Base-by-base conservation (phyloP, 2,888 invertebrate genomes). In the Drosophila prolongata region DNA sequence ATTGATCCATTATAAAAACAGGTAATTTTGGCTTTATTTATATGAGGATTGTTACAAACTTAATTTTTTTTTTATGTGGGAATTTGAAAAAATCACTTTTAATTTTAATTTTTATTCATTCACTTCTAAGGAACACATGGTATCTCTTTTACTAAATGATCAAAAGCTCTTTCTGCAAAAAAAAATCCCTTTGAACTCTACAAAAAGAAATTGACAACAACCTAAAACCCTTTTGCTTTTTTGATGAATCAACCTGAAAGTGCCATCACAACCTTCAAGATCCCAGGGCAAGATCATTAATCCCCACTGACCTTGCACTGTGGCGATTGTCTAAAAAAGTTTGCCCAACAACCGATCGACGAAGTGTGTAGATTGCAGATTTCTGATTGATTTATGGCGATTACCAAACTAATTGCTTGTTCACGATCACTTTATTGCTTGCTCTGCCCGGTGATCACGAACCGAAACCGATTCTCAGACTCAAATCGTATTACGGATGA, bases 401-500 rank as follows among this genome's bases (percentile, higher is more conserved):
- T 62, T 54, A 64, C 46, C 46, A 34, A 16, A 24, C 55, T 56
- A 69, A 69, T 67, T 71, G 57, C 60, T 47, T 66, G 54, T 54
- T 66, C 67, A 46, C 65, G 46, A 66, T 54, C 46, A 37, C 24
- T 35, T 65, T 44, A 30, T 38, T 19, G 13, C 50, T 6, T 8
- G 8, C 13, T 30, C 9, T 1, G 34, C 3, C 10, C 27, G 14
- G 5, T 10, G 61, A 46, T 35, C 53, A 65, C 61, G 50, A 37
- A 52, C 62, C 43, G 50, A 53, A 61, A 57, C 49, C 61, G 44
- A 43, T 52, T 54, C 40, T 35, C 64, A 59, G 55, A 38, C 47
- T 35, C 19, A 19, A 89, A 90, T 89, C 86, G 85, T 84, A 86
- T 90, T 87, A 88, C 81, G 82, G 88, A 89, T 87, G 89, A 88